phyloP scores from a whole-genome alignment of 1,140 invertebrate genomes.

The Penaeus japonicus region DNA sequence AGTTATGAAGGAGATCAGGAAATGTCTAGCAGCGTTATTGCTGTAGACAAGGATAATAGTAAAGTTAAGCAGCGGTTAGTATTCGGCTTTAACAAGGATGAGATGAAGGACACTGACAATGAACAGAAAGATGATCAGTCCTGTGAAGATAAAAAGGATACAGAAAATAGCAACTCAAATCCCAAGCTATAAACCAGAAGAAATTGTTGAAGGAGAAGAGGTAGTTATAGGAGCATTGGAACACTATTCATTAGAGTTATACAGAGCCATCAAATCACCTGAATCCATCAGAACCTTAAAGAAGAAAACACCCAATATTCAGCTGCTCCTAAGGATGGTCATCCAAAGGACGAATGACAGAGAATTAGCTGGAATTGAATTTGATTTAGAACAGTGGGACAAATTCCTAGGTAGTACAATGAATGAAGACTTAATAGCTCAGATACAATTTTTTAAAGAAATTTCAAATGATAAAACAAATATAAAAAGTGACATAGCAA shows the following conservation, averaged over 20 bases:
- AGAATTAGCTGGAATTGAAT: slow-evolving; percentile 7
- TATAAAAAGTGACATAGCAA: background rate
- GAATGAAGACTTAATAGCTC: slow-evolving; percentile 12
- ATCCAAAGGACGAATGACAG: too few relatives aligned
- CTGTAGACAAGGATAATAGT: background rate
- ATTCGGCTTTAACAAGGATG: background rate
- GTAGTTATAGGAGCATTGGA: slow-evolving; percentile 51
- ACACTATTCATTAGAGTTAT: slow-evolving; percentile 49
- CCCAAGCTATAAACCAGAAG: slow-evolving; percentile 42
- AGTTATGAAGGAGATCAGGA: background rate
- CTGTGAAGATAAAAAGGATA: background rate
- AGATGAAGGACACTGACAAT: background rate
- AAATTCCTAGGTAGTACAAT: slow-evolving; percentile 37
- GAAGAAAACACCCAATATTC: too few relatives aligned
- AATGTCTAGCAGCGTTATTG: background rate
- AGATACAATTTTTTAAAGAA: slow-evolving; percentile 28
- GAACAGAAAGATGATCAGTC: background rate
- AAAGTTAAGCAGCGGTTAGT: background rate
- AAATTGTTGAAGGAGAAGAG: slow-evolving; percentile 47
- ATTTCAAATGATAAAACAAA: background rate
- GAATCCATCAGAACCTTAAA: background rate
- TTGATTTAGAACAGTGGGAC: slow-evolving; percentile 47
- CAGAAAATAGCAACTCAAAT: background rate
- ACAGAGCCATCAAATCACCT: slow-evolving; percentile 42
- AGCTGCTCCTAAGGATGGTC: too few relatives aligned